Conservation (phyloP, 2,113 vertebrate species). For the Elephantulus edwardii region DNA sequence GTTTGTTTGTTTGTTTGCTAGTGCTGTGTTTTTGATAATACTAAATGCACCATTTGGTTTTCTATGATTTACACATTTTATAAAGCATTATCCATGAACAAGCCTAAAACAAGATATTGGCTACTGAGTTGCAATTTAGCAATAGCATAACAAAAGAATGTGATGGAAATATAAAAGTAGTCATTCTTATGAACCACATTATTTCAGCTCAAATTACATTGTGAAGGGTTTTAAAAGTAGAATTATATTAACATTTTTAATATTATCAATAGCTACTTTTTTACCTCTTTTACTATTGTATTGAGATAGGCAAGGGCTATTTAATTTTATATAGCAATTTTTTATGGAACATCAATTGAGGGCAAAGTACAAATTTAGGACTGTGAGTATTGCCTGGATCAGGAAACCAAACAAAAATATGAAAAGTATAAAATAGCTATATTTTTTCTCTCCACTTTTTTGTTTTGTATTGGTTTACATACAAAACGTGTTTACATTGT, state of each 20-base stretch:
- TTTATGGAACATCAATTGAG: background rate
- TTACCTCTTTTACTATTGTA: conserved; percentile 32
- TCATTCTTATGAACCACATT: conserved; percentile 62
- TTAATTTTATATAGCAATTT: conserved; percentile 45
- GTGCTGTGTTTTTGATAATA: conserved; percentile 14
- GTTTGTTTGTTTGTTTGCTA: conserved; percentile 33
- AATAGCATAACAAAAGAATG: conserved; percentile 33
- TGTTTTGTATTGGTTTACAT: too few relatives aligned
- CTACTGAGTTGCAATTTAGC: conserved; percentile 46
- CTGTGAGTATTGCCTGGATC: background rate
- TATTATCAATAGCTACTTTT: conserved; percentile 39
- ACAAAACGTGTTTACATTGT: too few relatives aligned
- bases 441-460: too few relatives aligned
- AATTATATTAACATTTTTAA: conserved; percentile 56
- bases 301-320: background rate
- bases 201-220: conserved; percentile 62
- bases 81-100: conserved; percentile 37
- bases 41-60: background rate
- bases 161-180: conserved; percentile 40
- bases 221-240: conserved; percentile 47
- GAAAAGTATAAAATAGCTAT: background rate
- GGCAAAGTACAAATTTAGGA: background rate
- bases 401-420: background rate
- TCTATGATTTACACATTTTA: conserved; percentile 3
- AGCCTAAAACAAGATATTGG: conserved; percentile 15